Evolutionary conservation across 2,797 vertebrate genomes (phyloP), one percentile per base, ranked within the genome.

Genomic region (Ctenochaetus hawaiiensis): DNA sequence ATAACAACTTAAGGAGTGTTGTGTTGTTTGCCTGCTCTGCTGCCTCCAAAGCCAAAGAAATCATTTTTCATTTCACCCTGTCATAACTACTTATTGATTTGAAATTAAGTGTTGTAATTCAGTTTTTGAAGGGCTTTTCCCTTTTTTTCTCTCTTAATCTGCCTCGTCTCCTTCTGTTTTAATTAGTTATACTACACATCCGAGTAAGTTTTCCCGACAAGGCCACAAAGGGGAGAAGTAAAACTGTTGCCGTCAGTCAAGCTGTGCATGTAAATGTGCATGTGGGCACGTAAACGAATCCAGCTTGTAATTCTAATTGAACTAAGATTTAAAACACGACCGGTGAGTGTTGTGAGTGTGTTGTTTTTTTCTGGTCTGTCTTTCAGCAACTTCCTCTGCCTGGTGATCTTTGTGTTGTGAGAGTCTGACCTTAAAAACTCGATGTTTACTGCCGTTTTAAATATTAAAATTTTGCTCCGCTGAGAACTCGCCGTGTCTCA

Each of bases 361-460:
- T 30, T 30, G 26, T 30, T 30, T n/a, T 30, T n/a, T 44, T 54
- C 34, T 45, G 5, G 10, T 54, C 0, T 14, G 22, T 23, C 47
- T 4, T 48, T 61, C 45, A 62, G 18, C 9, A 62, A 37, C 43
- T 16, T 3, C 44, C 51, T 53, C 10, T 48, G 43, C 37, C 45
- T 52, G 34, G 60, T 56, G 13, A 12, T 73, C 61, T 14, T 56
- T 41, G n/a, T 26, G 41, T 63, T 67, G 54, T 69, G 43, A 63
- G 18, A 30, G 26, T 23, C 17, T 61, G 52, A 67, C 71, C 73
- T 68, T 9, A 30, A 62, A 67, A 86, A 63, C 45, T 47, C 41
- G n/a, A 56, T 49, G n/a, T 75, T 78, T 60, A 43, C 43, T 53
- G 3, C 37, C 10, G 12, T 75, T 74, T 71, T 16, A 73, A 75